These are phyloP conservation scores for Euclidia mi DNA, from an alignment of 2,888 invertebrate species.

Conservation along the genomic window DNA sequence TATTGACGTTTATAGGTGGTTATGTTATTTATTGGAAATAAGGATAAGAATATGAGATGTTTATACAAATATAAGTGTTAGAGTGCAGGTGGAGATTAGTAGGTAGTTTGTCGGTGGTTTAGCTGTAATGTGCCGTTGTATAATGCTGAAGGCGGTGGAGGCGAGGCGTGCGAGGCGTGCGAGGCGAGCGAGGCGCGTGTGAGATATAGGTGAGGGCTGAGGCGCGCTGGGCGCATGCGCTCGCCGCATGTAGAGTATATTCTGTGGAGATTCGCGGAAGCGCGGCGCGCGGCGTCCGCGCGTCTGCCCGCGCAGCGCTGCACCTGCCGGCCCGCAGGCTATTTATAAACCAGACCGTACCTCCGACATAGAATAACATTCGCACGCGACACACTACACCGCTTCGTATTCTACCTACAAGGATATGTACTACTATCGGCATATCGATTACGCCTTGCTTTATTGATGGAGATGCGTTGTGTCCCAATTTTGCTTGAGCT, in stretches of 20 bases:
- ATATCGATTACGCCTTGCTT: too few relatives aligned
- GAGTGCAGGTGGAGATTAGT: constrained; percentile 32
- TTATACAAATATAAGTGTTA: constrained; percentile 29
- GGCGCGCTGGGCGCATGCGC: constrained; percentile 32
- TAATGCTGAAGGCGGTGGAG: neutral
- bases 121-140: constrained; percentile 18
- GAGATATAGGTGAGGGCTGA: constrained; percentile 38
- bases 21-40: constrained; percentile 44
- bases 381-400: constrained; percentile 43
- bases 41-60: constrained; percentile 32
- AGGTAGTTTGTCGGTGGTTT: constrained; percentile 22
- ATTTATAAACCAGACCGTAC: constrained; percentile 86
- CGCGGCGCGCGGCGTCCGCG: constrained; percentile 84
- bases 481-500: too few relatives aligned
- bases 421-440: constrained; percentile 3
- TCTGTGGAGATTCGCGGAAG: constrained; percentile 79
- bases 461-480: too few relatives aligned
- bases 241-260: constrained; percentile 46
- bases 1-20: constrained; percentile 44
- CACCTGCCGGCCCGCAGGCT: constrained; percentile 82
- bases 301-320: constrained; percentile 77
- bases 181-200: constrained; percentile 25
- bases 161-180: constrained; percentile 20
- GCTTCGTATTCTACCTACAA: constrained; percentile 40
- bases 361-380: constrained; percentile 73